Base-by-base conservation (phyloP, 2,113 vertebrate species). In the Gadus macrocephalus region DNA sequence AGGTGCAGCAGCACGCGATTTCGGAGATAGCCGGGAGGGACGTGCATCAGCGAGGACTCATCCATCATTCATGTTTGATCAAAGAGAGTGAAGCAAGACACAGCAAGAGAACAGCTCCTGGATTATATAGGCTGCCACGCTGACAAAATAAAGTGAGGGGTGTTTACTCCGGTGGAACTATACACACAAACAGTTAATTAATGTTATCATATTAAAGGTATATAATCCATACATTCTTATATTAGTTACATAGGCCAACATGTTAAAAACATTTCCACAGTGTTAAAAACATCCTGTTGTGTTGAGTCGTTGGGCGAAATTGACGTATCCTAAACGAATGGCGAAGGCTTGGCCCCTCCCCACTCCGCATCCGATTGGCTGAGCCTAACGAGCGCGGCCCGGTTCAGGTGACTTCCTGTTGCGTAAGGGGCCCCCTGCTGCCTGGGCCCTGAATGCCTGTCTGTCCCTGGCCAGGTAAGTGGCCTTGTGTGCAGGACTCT, bases 21-120 rank as follows among this genome's bases (percentile, higher is more conserved):
- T 4, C 4, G 61, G 69, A 70, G 72, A 73, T 25, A 69, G 69
- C 63, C 25, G 25, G 25, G 71, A 72, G 25, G 71, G 53, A 66
- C 76, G 55, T 72, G 74, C 63, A 76, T 66, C 73, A 68, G 76
- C 77, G 61, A 76, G 58, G 61, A 22, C 66, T 75, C 66, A 76
- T 86, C 62, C 22, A 80, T 85, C 77, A 86, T 89, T 86, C 42
- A 88, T 81, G 69, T 67, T 64, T 75, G 75, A 84, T 85, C 74
- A 82, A 85, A 82, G 72, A 65, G 38, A 79, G 74, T 71, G 71
- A 87, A 72, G 66, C 74, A 73, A 49, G 42, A 49, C 11, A 22
- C 4, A 1, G 22, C 25, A 68, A 49, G 60, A 67, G 74, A 77
- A 73, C 11, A 73, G 73, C 27, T 60, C n/a, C 69, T 58, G 56